These are phyloP conservation scores for Bucorvus abyssinicus DNA, from an alignment of 2,797 vertebrate genomes.

Conservation along the genomic window DNA sequence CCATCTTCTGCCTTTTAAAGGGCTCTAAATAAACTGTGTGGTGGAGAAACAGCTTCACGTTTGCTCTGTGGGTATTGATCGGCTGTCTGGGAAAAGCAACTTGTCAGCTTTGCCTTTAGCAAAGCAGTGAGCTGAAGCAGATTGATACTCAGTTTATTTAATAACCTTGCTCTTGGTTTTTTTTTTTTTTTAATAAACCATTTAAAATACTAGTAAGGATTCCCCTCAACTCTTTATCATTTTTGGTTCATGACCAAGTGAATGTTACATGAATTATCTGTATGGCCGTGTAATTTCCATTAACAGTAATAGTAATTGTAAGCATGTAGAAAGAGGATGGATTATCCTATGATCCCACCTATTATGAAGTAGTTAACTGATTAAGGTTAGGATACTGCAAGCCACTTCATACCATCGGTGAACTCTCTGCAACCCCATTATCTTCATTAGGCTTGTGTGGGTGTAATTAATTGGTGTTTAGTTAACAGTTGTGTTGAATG, in stretches of 20 bases:
- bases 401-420: constrained; percentile 52
- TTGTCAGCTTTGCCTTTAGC: neutral
- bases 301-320: constrained; percentile 49
- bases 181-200: neutral
- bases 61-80: neutral
- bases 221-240: neutral
- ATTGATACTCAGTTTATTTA: neutral
- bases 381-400: constrained; percentile 64
- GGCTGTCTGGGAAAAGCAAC: neutral
- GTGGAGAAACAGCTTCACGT: neutral
- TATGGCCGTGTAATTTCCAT: constrained; percentile 44
- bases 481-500: constrained; percentile 64
- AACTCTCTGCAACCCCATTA: constrained; percentile 68
- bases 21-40: neutral
- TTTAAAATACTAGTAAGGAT: neutral
- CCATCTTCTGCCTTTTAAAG: neutral
- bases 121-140: neutral
- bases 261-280: neutral
- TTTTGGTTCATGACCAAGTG: neutral
- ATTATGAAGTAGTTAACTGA: constrained; percentile 65
- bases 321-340: constrained; percentile 35
- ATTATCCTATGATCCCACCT: constrained; percentile 59
- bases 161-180: neutral
- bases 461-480: constrained; percentile 69
- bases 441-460: constrained; percentile 64